Base-by-base conservation (phyloP, 2,888 invertebrate genomes). In the Aspidiotus destructor region DNA sequence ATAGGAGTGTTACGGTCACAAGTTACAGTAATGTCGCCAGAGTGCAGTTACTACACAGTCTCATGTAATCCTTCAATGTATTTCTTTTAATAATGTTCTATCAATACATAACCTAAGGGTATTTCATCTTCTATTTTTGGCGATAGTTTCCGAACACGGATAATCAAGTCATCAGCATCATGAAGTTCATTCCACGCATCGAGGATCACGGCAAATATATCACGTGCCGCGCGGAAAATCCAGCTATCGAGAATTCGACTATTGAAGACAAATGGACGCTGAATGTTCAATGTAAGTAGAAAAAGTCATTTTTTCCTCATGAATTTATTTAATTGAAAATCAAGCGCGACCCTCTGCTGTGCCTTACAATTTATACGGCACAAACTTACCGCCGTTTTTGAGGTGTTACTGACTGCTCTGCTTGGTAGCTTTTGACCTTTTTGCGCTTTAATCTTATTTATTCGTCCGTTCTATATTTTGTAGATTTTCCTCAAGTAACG, bases 221-320 rank as follows among this genome's bases (percentile, higher is more conserved):
- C 81, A 88, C 87, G 71, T 93, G 93, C 79, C 84, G 91, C 75
- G 89, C 92, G 9, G 92, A 92, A 81, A 93, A 93, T 83, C 91
- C 92, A 71, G 89, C 89, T 81, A 89, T 91, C 74, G 88, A 88
- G 71, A 86, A 89, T 67, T 85, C 90, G 73, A 86, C 82, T 77
- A 80, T 91, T 74, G 92, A 92, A 79, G 87, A 89, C 74, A 85
- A 88, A 68, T 92, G 90, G 90, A 87, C 86, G 76, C 86, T 92
- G 77, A 86, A 87, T 80, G 91, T 93, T 75, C 91, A 92, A 73
- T 92, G 92, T 92, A 80, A 90, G 92, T 89, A 76, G 62, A 65
- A 28, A 48, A 3, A n/a, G 48, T n/a, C 48, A 48, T 48, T 48
- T 48, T 48, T 11, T n/a, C n/a, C 2, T 48, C n/a, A 48, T 48